A percentile compares a stretch with the other conserved stretches of the same genome.
phyloP scores from a whole-genome alignment of 2,797 vertebrate species.

The Vespertilio murinus region DNA sequence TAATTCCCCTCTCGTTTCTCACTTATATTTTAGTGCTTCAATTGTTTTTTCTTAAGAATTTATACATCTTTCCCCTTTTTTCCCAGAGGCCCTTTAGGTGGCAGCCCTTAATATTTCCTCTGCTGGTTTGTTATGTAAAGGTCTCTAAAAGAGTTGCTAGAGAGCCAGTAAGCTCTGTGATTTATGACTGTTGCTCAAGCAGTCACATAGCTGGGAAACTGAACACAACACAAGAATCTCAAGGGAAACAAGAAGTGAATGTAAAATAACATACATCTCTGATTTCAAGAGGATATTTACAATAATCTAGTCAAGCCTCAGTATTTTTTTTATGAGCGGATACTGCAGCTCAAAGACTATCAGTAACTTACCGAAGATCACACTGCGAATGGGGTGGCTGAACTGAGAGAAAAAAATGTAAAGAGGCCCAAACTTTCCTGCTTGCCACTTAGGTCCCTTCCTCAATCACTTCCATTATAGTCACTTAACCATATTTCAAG shows the following conservation, averaged over 20 bases:
- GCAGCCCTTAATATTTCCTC: slow-evolving; percentile 54
- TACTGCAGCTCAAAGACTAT: background rate
- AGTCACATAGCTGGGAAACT: slow-evolving; percentile 30
- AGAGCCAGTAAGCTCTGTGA: slow-evolving; percentile 47
- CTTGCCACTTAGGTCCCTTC: background rate
- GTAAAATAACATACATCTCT: slow-evolving; percentile 43
- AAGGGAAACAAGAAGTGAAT: slow-evolving; percentile 57
- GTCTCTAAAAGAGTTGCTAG: slow-evolving; percentile 53
- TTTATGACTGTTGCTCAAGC: slow-evolving; percentile 67
- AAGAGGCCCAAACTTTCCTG: background rate
- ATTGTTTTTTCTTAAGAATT: slow-evolving; percentile 8
- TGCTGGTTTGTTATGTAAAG: slow-evolving; percentile 51
- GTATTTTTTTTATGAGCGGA: background rate
- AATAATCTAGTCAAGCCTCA: slow-evolving; percentile 33
- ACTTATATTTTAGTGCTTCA: background rate
- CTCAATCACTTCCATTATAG: background rate
- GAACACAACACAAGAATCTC: slow-evolving; percentile 49
- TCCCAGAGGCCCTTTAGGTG: slow-evolving; percentile 9
- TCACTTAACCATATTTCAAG: background rate
- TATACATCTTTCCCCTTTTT: background rate
- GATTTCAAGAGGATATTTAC: slow-evolving; percentile 43
- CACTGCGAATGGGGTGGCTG: background rate
- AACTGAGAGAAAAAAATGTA: background rate
- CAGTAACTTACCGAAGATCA: background rate
- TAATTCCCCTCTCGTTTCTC: background rate